A percentile compares a stretch with the other conserved stretches of the same genome.
Conservation (phyloP, 2,797 vertebrate species). For the Rallus crepitans region DNA sequence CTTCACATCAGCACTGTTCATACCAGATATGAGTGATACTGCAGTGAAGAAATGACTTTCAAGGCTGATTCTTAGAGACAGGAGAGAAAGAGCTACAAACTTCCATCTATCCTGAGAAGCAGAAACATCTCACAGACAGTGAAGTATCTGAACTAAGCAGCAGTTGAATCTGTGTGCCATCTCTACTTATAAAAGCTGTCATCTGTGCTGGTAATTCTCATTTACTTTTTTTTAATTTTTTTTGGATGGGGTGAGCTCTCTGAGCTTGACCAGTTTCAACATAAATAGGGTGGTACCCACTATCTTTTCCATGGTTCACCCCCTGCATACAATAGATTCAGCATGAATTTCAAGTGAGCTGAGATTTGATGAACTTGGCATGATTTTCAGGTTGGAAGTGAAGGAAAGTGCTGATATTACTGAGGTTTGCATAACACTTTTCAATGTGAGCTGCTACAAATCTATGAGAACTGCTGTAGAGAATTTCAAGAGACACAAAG, state of each 20-base stretch:
- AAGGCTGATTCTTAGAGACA: slow-evolving; percentile 2
- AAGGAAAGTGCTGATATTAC: neutral
- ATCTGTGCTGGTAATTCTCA: neutral
- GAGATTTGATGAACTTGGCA: neutral
- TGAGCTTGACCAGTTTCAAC: neutral
- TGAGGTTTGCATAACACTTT: neutral
- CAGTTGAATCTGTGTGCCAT: neutral
- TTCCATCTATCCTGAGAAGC: neutral
- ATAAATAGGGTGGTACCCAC: neutral
- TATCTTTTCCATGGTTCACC: neutral
- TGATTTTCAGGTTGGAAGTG: neutral
- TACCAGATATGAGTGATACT: neutral
- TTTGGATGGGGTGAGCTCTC: neutral
- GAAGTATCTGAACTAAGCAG: neutral
- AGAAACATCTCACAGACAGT: neutral
- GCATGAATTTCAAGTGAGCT: neutral
- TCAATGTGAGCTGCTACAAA: neutral
- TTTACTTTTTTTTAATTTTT: rapidly evolving
- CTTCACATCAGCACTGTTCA: neutral
- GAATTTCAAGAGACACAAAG: slow-evolving; percentile 10
- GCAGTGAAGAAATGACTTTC: neutral
- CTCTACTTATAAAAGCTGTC: neutral
- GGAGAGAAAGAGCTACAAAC: neutral
- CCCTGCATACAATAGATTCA: neutral
- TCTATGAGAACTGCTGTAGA: neutral